Percentiles rank a stretch among this genome's conserved stretches.
Evolutionary conservation across 2,797 vertebrate genomes (phyloP).

Genomic region (Parauchenoglanis ngamensis): DNA sequence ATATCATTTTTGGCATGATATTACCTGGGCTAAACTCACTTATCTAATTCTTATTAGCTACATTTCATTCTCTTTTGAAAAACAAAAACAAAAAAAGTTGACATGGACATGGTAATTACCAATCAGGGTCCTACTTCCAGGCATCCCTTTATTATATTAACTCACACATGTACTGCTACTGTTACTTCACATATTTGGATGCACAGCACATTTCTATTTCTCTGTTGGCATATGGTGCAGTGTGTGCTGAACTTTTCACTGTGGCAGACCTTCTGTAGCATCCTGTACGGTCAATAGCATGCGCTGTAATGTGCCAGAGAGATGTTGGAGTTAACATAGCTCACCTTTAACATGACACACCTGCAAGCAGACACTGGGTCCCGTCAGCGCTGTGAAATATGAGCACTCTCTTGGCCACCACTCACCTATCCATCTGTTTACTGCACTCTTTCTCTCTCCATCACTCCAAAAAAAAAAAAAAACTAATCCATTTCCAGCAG

Average conservation of each 20-base stretch:
- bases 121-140: not conserved
- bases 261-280: conserved; percentile 3
- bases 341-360: conserved; percentile 46
- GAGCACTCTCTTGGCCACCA: not conserved
- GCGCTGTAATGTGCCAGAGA: conserved; percentile 11
- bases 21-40: not conserved
- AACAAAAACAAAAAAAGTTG: not conserved
- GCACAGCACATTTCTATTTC: conserved; percentile 8
- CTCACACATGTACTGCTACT: not conserved
- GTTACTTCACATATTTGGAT: not conserved
- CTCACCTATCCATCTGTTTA: conserved; percentile 35
- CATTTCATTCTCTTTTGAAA: not conserved
- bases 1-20: conserved; percentile 50
- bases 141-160: not conserved
- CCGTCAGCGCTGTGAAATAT: not conserved
- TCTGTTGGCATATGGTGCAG: not conserved
- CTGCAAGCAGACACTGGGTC: conserved; percentile 2
- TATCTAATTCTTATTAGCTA: not conserved
- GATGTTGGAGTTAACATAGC: conserved; percentile 24
- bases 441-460: not conserved
- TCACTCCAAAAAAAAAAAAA: conserved; percentile 39
- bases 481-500: conserved; percentile 77
- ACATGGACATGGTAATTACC: not conserved
- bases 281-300: conserved; percentile 23
- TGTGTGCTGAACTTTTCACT: conserved; percentile 24